These are phyloP conservation scores for Polydesmus complanatus DNA, from an alignment of 2,888 invertebrate species.

Conservation along the genomic window DNA sequence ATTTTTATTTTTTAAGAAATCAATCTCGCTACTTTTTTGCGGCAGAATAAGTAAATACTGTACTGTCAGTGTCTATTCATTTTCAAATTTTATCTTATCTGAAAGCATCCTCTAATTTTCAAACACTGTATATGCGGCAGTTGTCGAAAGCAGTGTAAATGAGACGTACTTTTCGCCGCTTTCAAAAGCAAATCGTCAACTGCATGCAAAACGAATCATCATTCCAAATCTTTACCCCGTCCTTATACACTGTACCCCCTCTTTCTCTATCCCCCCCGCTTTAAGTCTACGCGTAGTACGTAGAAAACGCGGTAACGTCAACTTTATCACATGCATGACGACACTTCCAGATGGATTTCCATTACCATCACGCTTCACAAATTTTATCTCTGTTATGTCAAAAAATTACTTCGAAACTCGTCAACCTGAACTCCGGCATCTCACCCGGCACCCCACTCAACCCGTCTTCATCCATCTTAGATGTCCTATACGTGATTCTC, in stretches of 20 bases:
- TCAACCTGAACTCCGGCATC: neutral
- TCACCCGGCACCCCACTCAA: neutral
- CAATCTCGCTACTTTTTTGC: no score
- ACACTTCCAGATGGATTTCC: neutral
- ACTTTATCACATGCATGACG: neutral
- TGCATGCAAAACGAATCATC: no score
- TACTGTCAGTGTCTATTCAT: no score
- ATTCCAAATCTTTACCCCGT: neutral
- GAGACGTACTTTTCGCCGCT: no score
- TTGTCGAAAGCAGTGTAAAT: no score
- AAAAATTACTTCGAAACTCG: neutral
- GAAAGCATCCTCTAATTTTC: no score
- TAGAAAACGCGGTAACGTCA: neutral
- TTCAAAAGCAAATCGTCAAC: no score
- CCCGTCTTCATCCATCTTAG: neutral
- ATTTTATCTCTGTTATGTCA: neutral
- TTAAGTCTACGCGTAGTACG: no score
- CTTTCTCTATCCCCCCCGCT: neutral
- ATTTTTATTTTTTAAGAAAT: no score
- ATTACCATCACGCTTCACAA: neutral
- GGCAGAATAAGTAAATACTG: no score
- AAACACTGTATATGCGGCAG: no score
- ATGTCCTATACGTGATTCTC: neutral
- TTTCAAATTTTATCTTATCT: no score
- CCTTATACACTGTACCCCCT: neutral